Percentiles rank a stretch among this genome's conserved stretches.
phyloP scores from a whole-genome alignment of 2,113 vertebrate genomes.

The Calyptomena viridis region DNA sequence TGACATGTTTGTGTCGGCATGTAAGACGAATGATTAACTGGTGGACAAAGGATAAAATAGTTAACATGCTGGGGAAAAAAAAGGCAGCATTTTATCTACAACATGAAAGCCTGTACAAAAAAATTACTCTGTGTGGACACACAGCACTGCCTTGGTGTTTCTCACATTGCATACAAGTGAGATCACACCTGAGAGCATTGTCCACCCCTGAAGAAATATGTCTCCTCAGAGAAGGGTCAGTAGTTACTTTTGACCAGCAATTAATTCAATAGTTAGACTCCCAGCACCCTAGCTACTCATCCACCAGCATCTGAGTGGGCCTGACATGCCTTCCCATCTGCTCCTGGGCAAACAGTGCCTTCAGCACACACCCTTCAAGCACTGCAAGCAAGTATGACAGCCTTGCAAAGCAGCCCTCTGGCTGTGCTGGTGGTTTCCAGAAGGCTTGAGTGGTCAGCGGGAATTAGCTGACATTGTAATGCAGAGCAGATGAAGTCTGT shows the following conservation, averaged over 20 bases:
- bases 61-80: background rate
- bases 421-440: background rate
- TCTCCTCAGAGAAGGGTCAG: background rate
- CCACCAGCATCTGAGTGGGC: background rate
- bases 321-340: background rate
- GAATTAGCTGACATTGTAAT: rapidly evolving
- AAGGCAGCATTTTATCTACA: background rate
- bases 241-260: background rate
- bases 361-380: rapidly evolving
- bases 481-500: background rate
- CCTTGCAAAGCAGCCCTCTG: background rate
- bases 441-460: background rate
- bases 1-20: background rate
- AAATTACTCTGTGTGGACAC: rapidly evolving
- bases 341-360: rapidly evolving
- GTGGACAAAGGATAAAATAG: background rate
- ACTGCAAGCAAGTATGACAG: background rate
- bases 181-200: background rate
- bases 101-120: background rate
- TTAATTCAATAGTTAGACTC: background rate
- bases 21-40: background rate
- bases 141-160: background rate
- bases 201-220: background rate
- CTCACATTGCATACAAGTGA: too few relatives aligned
- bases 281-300: background rate